phyloP scores from a whole-genome alignment of 2,113 vertebrate genomes.

The Oncorhynchus kisutch region DNA sequence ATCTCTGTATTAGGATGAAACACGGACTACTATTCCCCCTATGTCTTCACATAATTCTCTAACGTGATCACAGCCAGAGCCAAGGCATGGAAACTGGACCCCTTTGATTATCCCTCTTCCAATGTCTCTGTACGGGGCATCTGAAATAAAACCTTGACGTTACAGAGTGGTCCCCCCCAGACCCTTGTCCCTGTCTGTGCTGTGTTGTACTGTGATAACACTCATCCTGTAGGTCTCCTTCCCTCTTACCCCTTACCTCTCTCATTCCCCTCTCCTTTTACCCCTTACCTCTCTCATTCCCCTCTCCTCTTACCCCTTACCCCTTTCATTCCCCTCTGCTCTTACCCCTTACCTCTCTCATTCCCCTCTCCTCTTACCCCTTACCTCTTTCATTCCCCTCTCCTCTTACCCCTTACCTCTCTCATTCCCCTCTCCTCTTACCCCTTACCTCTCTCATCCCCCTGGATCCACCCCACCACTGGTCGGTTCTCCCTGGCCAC shows the following conservation, averaged over 20 bases:
- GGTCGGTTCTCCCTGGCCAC: conserved; percentile 40
- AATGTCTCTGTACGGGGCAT: not conserved
- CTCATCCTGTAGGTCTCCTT: conserved; percentile 59
- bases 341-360: too few relatives aligned
- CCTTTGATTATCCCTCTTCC: conserved; percentile 49
- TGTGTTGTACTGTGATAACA: conserved; percentile 60
- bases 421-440: conserved; percentile 20
- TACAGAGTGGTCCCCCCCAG: not conserved
- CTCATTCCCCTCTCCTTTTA: too few relatives aligned
- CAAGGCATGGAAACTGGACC: conserved; percentile 57
- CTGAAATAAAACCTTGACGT: conserved; percentile 3
- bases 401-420: conserved; percentile 35
- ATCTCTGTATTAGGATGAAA: conserved; percentile 62
- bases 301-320: too few relatives aligned
- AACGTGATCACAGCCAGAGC: conserved; percentile 45
- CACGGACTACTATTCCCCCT: conserved; percentile 53
- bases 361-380: conserved; percentile 17
- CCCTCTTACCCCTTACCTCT: conserved; percentile 34
- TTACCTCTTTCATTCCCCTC: conserved; percentile 33
- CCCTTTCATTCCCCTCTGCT: too few relatives aligned
- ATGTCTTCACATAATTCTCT: conserved; percentile 69
- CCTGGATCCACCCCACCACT: conserved; percentile 23
- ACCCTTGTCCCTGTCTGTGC: conserved; percentile 28
- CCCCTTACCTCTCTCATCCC: not conserved
- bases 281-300: too few relatives aligned